Evolutionary conservation across 2,888 invertebrate species (phyloP).

Genomic region (Ectemnius continuus): DNA sequence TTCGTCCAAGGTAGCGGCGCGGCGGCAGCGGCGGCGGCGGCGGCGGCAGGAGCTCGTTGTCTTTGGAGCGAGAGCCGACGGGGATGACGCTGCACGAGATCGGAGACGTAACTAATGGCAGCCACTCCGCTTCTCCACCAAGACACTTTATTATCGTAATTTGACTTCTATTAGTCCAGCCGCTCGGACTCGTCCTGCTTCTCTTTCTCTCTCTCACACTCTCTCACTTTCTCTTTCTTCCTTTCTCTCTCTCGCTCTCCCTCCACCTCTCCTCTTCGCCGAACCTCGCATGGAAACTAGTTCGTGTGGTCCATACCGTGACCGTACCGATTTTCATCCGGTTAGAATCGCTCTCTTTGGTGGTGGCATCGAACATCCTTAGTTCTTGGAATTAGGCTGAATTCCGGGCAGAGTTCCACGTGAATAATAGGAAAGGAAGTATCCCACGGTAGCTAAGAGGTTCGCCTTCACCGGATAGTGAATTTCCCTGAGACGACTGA

Average conservation of each 20-base stretch:
- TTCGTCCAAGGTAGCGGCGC: constrained; percentile 51
- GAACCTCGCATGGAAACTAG: no score
- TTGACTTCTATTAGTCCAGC: constrained; percentile 54
- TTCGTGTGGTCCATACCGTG: neutral
- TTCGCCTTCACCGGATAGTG: no score
- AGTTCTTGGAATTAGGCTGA: neutral
- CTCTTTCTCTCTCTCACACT: neutral
- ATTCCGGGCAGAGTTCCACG: constrained; percentile 30
- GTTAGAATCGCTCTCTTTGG: neutral
- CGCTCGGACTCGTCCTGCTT: neutral
- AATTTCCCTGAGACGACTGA: no score
- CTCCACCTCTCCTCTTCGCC: neutral
- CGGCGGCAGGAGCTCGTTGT: constrained; percentile 55
- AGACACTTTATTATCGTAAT: constrained; percentile 72
- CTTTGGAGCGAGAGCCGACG: constrained; percentile 70
- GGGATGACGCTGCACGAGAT: constrained; percentile 74
- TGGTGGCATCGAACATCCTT: no score
- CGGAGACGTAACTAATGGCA: constrained; percentile 69
- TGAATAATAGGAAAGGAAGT: neutral
- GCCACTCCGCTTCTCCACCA: constrained; percentile 60
- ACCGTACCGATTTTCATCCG: neutral
- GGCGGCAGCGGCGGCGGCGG: constrained; percentile 62
- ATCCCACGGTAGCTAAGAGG: no score
- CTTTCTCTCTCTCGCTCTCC: neutral
- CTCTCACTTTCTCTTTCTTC: neutral